Conservation (phyloP, 2,113 vertebrate species). For the Etia nguti region DNA sequence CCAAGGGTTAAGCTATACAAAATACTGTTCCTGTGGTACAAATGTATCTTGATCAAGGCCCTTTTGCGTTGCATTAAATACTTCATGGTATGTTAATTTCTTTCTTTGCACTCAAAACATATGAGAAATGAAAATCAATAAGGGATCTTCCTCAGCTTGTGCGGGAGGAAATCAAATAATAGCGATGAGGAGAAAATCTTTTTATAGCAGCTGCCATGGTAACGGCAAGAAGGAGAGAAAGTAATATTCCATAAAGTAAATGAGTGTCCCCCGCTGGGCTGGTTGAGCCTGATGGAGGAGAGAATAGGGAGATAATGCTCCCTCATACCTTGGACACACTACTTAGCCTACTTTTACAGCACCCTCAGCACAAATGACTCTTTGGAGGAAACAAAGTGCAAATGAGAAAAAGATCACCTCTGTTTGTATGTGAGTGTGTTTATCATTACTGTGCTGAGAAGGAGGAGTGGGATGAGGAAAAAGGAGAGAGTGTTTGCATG, state of each 20-base stretch:
- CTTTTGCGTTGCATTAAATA: slow-evolving; percentile 17
- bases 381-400: slow-evolving; percentile 40
- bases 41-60: neutral
- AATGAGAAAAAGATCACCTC: slow-evolving; percentile 17
- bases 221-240: slow-evolving; percentile 65
- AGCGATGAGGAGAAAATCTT: slow-evolving; percentile 66
- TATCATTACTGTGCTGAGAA: slow-evolving; percentile 1
- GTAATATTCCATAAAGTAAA: slow-evolving; percentile 75
- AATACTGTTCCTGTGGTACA: neutral
- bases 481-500: neutral
- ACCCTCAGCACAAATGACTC: slow-evolving; percentile 50
- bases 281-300: slow-evolving; percentile 61
- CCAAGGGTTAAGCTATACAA: neutral
- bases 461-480: slow-evolving; percentile 12
- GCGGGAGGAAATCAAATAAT: slow-evolving; percentile 56
- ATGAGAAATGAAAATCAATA: slow-evolving; percentile 71
- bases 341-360: slow-evolving; percentile 59
- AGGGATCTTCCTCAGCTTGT: slow-evolving; percentile 39
- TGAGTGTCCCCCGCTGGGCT: slow-evolving; percentile 66
- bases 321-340: slow-evolving; percentile 42
- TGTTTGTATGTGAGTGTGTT: neutral
- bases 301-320: slow-evolving; percentile 39
- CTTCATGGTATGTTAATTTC: slow-evolving; percentile 54
- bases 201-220: slow-evolving; percentile 76
- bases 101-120: slow-evolving; percentile 51